Evolutionary conservation across 2,888 invertebrate species (phyloP).

Genomic region (Drosophila limbata): DNA sequence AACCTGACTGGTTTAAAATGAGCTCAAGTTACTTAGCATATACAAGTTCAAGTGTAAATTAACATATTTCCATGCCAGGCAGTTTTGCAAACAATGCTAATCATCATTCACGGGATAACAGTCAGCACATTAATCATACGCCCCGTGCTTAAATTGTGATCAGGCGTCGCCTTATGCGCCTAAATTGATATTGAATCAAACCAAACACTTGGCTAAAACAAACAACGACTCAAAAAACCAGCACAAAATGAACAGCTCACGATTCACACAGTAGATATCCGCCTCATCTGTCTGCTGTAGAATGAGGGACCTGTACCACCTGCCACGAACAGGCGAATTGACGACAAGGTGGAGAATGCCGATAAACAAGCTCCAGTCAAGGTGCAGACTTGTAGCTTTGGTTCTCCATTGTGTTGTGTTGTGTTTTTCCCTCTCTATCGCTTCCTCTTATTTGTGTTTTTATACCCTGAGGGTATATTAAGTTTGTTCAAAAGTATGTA

Average conservation of each 20-base stretch:
- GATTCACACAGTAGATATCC: conserved; percentile 7
- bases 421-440: conserved; percentile 1
- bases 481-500: no score
- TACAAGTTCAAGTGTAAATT: conserved; percentile 37
- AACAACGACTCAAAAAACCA: conserved; percentile 21
- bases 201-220: conserved; percentile 40
- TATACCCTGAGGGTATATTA: no score
- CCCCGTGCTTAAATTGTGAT: conserved; percentile 49
- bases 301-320: conserved; percentile 17
- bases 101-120: conserved; percentile 25
- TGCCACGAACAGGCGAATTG: conserved; percentile 26
- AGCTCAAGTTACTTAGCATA: conserved; percentile 27
- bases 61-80: conserved; percentile 39
- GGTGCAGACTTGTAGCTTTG: conserved; percentile 1
- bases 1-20: conserved; percentile 19
- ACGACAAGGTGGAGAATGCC: conserved; percentile 3
- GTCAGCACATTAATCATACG: conserved; percentile 68
- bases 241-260: conserved; percentile 24
- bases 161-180: conserved; percentile 33
- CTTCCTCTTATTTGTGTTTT: conserved; percentile 6
- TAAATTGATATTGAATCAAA: conserved; percentile 61
- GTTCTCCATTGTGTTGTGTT: background rate
- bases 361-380: conserved; percentile 21
- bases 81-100: background rate
- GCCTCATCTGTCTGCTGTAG: conserved; percentile 13